Evolutionary conservation across 92 coral and sea anemone species (phyloP).

Genomic region (Umimayanthus chanpuru): DNA sequence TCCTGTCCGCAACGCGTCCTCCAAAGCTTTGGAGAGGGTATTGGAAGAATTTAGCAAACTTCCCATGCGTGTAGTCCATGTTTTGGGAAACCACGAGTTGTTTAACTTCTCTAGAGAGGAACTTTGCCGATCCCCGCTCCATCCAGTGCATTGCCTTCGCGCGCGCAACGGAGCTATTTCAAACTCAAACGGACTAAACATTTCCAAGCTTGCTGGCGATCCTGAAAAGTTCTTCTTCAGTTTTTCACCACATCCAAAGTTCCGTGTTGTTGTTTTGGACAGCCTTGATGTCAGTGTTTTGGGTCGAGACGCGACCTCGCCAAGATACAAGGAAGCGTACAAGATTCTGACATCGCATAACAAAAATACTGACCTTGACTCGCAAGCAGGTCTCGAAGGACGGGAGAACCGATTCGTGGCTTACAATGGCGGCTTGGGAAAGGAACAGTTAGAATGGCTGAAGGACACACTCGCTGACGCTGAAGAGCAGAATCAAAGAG

Average conservation of each 20-base stretch:
- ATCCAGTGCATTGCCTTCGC: conserved; percentile 29
- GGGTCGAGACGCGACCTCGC: conserved; percentile 54
- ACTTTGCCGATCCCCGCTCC: conserved; percentile 51
- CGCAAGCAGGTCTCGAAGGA: conserved; percentile 53
- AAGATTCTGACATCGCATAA: conserved; percentile 59
- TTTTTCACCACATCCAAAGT: conserved; percentile 62
- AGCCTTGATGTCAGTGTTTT: conserved; percentile 73
- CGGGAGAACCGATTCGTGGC: conserved; percentile 61
- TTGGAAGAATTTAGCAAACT: conserved; percentile 65
- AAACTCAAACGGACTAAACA: neutral
- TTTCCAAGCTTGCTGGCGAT: conserved; percentile 14
- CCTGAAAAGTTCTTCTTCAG: conserved; percentile 61
- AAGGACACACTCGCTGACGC: conserved; percentile 54
- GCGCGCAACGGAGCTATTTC: conserved; percentile 13
- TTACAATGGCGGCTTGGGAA: conserved; percentile 71
- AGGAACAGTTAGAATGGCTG: conserved; percentile 69
- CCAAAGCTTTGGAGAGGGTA: conserved; percentile 58
- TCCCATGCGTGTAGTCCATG: conserved; percentile 61
- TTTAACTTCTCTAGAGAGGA: conserved; percentile 67
- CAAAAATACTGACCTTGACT: conserved; percentile 54
- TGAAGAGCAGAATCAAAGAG: conserved; percentile 59
- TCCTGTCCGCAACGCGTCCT: conserved; percentile 35
- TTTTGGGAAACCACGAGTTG: conserved; percentile 80
- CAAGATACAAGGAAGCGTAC: conserved; percentile 53
- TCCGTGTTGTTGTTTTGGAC: conserved; percentile 70